These are phyloP conservation scores for Tragopan temminckii DNA, from an alignment of 2,797 vertebrate species.

Conservation along the genomic window DNA sequence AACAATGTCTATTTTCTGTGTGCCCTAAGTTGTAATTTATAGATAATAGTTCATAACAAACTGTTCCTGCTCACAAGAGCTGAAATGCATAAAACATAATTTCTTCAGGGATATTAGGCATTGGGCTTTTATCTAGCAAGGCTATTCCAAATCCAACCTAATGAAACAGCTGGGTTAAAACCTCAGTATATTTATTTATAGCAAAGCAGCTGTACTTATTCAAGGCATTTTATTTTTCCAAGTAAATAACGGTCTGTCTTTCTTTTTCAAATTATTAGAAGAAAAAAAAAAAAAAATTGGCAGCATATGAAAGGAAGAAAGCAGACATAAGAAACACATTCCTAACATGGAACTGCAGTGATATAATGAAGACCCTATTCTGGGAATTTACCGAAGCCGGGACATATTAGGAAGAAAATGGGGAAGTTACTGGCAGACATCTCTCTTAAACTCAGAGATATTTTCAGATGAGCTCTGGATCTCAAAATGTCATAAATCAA, in stretches of 20 bases:
- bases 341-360: constrained; percentile 54
- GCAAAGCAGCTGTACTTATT: constrained; percentile 43
- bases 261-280: constrained; percentile 34
- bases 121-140: background rate
- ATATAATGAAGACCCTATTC: constrained; percentile 6
- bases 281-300: background rate
- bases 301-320: constrained; percentile 32
- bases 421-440: constrained; percentile 6
- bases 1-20: background rate
- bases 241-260: constrained; percentile 14
- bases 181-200: constrained; percentile 25
- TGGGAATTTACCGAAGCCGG: constrained; percentile 22
- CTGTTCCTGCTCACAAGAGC: background rate
- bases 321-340: constrained; percentile 60
- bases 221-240: constrained; percentile 54
- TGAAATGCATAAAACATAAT: background rate
- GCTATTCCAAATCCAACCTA: background rate
- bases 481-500: background rate
- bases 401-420: constrained; percentile 44
- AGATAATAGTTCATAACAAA: constrained; percentile 17
- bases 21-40: constrained; percentile 1
- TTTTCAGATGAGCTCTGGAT: constrained; percentile 11
- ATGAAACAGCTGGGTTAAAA: constrained; percentile 29
- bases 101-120: background rate
- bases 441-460: background rate